phyloP scores from a whole-genome alignment of 2,113 vertebrate species.

The Hystrix brachyura region DNA sequence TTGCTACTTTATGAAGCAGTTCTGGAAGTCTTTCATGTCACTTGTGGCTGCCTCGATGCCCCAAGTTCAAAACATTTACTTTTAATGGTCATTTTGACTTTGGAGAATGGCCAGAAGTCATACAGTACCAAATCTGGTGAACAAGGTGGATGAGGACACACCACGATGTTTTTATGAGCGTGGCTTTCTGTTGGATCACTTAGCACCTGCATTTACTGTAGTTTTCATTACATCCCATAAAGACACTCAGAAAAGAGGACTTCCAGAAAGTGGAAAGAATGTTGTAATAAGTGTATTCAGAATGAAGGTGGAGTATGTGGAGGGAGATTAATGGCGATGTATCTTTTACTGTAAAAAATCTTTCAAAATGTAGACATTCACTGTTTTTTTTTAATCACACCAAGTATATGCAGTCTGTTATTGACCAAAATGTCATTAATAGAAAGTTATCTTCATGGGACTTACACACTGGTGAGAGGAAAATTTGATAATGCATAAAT shows the following conservation, averaged over 20 bases:
- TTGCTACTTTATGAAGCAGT: not conserved
- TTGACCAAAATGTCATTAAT: not conserved
- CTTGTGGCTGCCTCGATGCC: not conserved
- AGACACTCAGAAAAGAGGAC: not conserved
- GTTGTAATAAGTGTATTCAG: not conserved
- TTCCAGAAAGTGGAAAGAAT: not conserved
- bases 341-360: not conserved
- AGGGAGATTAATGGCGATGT: not conserved
- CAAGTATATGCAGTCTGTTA: not conserved
- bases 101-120: not conserved
- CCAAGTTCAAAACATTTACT: not conserved
- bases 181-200: not conserved
- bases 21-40: not conserved
- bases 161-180: not conserved
- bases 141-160: not conserved
- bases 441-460: not conserved
- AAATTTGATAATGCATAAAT: not conserved
- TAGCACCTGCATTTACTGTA: not conserved
- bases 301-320: not conserved
- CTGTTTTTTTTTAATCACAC: not conserved
- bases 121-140: not conserved
- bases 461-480: not conserved
- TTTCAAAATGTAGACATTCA: not conserved
- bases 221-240: not conserved
- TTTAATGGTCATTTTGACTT: not conserved